phyloP scores from a whole-genome alignment of 2,888 invertebrate genomes.

The Graphium colonna region DNA sequence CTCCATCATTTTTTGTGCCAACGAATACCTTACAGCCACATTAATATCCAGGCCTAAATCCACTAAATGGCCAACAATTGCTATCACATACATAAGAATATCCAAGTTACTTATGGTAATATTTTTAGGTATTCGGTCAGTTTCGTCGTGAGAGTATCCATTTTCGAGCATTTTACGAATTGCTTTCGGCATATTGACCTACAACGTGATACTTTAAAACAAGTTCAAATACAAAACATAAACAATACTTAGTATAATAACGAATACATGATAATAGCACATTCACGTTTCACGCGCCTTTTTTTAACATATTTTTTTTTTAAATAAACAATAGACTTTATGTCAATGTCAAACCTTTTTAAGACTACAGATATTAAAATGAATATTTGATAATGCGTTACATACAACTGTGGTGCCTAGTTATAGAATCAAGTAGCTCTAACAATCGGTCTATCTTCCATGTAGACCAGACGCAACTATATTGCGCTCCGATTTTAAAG shows the following conservation, averaged over 20 bases:
- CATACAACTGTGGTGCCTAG: too few species aligned
- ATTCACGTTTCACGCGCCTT: slow-evolving; percentile 10
- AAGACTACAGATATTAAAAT: too few species aligned
- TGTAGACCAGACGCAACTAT: too few species aligned
- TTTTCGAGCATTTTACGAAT: slow-evolving; percentile 54
- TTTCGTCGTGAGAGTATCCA: slow-evolving; percentile 72
- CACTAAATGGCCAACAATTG: slow-evolving; percentile 84
- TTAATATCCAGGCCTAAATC: slow-evolving; percentile 86
- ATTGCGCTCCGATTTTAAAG: too few species aligned
- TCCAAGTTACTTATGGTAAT: slow-evolving; percentile 81
- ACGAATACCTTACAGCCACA: slow-evolving; percentile 83
- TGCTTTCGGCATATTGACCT: slow-evolving; percentile 53
- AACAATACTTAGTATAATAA: neutral
- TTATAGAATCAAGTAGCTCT: too few species aligned
- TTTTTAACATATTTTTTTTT: slow-evolving; percentile 15
- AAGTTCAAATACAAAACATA: neutral
- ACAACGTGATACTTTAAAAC: neutral
- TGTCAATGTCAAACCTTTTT: too few species aligned
- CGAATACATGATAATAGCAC: neutral
- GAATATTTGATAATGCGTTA: too few species aligned
- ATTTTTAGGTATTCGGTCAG: slow-evolving; percentile 80
- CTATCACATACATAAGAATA: slow-evolving; percentile 82
- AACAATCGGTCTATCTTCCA: too few species aligned
- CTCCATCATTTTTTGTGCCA: slow-evolving; percentile 75
- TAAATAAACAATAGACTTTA: neutral